These are phyloP conservation scores for Coenonympha glycerion DNA, from an alignment of 2,888 invertebrate genomes.

Conservation along the genomic window DNA sequence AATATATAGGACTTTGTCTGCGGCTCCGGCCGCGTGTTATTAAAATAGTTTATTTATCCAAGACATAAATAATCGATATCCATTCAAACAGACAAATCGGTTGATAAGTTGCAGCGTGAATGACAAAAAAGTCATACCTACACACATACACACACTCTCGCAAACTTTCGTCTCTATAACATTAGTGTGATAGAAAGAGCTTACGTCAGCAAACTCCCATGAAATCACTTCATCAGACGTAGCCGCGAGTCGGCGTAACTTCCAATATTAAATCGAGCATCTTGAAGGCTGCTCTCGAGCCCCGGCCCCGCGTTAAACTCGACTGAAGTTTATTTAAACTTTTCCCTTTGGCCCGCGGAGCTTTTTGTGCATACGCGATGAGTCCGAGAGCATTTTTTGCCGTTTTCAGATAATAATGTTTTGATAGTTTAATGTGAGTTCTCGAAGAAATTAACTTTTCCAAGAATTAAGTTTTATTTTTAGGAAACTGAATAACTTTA, in stretches of 20 bases:
- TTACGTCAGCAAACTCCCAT: background rate
- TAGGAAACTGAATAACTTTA: too few species aligned
- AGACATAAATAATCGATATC: too few species aligned
- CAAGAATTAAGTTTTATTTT: too few species aligned
- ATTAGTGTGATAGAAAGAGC: background rate
- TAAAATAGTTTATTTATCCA: too few species aligned
- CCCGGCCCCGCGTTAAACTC: conserved; percentile 27
- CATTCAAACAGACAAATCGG: too few species aligned
- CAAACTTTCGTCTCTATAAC: too few species aligned
- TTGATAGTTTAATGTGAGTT: background rate
- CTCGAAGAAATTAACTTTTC: background rate
- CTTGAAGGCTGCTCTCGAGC: conserved; percentile 10
- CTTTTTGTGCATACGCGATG: conserved; percentile 19
- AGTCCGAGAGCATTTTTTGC: conserved; percentile 1
- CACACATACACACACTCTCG: too few species aligned
- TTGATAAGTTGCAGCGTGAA: too few species aligned
- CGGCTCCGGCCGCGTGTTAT: too few species aligned
- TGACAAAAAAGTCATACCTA: too few species aligned
- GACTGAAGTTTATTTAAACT: conserved; percentile 25
- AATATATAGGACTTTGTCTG: too few species aligned
- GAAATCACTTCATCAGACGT: conserved; percentile 13
- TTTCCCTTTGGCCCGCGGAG: conserved; percentile 25
- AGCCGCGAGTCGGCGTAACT: conserved; percentile 15
- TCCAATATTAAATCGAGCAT: conserved; percentile 19
- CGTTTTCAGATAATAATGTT: background rate